Base-by-base conservation (phyloP, 2,888 invertebrate genomes). In the Strigamia maritima region DNA sequence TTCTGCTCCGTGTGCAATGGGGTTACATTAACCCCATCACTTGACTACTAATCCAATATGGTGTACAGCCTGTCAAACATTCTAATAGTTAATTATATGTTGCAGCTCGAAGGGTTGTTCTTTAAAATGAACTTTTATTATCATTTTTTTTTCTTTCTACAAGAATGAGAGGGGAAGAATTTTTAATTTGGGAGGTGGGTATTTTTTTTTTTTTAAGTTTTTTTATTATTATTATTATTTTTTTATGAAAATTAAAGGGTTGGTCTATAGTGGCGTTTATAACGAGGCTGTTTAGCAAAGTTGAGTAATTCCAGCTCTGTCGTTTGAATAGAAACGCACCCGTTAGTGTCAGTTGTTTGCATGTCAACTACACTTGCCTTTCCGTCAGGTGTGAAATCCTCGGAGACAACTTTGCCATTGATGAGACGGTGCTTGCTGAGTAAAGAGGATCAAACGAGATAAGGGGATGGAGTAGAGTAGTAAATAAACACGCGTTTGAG, bases 391-490 rank as follows among this genome's bases (percentile, higher is more conserved):
- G 26, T 28, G 12, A 60, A 60, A 60, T 60, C 28, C 28, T 70
- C 28, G 28, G 70, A 70, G 28, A 70, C 70, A 35, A 70, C 70
- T 70, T 70, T 70, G 70, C 60, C 60, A 60, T 60, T 60, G 60
- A 70, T 70, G 70, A 70, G 70, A 28, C 28, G 28, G 28, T 70
- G 70, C 28, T 70, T 26, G 70, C 16, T 26, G n/a, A 28, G 70
- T 70, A 28, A 70, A 70, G 70, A 70, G 70, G 70, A 70, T 70
- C 70, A 70, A 28, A 28, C 2, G 70, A 70, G 70, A 70, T 70
- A 70, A 28, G 28, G 28, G 70, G 12, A 65, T 8, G 10, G 26
- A 26, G 8, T 6, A 22, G 44, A n/a, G 22, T 54, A 54, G 54
- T n/a, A 54, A 70, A 70, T 70, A 70, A 70, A 70, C 12, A 70